A percentile compares a stretch with the other conserved stretches of the same genome.
These are phyloP conservation scores for Galeruca laticollis DNA, from an alignment of 2,888 invertebrate genomes.

Conservation along the genomic window DNA sequence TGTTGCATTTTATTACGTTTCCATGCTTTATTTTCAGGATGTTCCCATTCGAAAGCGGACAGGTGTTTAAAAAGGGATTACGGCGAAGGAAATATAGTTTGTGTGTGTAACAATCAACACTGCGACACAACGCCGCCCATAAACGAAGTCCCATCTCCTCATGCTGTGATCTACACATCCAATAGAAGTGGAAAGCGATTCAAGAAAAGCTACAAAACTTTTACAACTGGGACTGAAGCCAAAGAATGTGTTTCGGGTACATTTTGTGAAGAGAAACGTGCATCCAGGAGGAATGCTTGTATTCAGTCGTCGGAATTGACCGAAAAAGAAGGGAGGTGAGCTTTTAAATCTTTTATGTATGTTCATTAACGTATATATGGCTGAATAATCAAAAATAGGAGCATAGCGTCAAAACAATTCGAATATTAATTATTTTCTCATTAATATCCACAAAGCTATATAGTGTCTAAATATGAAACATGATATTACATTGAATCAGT, in stretches of 20 bases:
- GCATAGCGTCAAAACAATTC: too few relatives aligned
- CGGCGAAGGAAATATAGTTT: conserved; percentile 66
- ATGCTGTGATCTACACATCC: conserved; percentile 70
- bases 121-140: conserved; percentile 76
- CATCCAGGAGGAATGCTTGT: neutral
- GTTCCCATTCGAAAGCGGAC: neutral
- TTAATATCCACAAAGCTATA: too few relatives aligned
- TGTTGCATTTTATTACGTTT: neutral
- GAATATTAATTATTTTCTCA: too few relatives aligned
- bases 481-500: too few relatives aligned
- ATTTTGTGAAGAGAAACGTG: neutral
- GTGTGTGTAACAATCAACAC: conserved; percentile 79
- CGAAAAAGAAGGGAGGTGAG: neutral
- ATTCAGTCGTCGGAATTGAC: neutral
- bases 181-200: conserved; percentile 72
- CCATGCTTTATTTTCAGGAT: conserved; percentile 8
- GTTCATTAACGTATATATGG: neutral
- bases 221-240: neutral
- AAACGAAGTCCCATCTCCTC: conserved; percentile 55
- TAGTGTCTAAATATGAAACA: too few relatives aligned
- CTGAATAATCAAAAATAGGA: too few relatives aligned
- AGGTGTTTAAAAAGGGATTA: conserved; percentile 39
- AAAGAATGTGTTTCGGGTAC: neutral
- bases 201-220: conserved; percentile 24
- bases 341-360: neutral